Evolutionary conservation across 1,140 invertebrate genomes (phyloP).

Genomic region (Chelonus insularis): DNA sequence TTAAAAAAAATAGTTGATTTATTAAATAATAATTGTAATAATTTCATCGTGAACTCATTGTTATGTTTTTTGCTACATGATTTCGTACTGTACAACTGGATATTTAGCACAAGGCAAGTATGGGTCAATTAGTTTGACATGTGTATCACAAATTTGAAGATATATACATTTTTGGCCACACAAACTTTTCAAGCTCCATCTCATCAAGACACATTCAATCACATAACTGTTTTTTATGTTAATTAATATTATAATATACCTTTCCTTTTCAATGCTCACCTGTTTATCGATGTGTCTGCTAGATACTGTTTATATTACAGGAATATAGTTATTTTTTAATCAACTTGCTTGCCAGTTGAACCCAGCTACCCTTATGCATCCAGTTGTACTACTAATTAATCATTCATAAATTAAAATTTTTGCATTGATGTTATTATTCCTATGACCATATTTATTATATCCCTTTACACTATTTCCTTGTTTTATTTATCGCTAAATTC

Average conservation of each 20-base stretch:
- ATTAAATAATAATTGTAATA: neutral
- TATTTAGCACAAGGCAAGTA: conserved; percentile 58
- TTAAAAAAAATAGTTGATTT: conserved; percentile 2
- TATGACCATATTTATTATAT: too few relatives aligned
- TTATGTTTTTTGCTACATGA: conserved; percentile 54
- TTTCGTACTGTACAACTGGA: conserved; percentile 55
- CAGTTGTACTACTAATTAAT: conserved; percentile 56
- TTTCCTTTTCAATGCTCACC: neutral
- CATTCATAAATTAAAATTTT: too few relatives aligned
- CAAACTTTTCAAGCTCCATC: neutral
- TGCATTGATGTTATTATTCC: too few relatives aligned
- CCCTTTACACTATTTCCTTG: conserved; percentile 29
- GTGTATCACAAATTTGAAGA: conserved; percentile 20
- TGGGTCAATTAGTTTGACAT: conserved; percentile 37
- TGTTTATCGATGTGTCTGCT: neutral
- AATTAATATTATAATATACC: neutral
- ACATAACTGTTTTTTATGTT: neutral
- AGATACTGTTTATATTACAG: too few relatives aligned
- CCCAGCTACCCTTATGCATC: conserved; percentile 46
- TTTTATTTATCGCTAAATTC: conserved; percentile 17
- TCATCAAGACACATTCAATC: conserved; percentile 14
- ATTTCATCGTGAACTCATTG: conserved; percentile 36
- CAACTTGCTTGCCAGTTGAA: too few relatives aligned
- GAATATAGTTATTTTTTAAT: too few relatives aligned
- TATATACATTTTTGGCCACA: conserved; percentile 27